Evolutionary conservation across 1,140 invertebrate genomes (phyloP).

Genomic region (Formica selysi): DNA sequence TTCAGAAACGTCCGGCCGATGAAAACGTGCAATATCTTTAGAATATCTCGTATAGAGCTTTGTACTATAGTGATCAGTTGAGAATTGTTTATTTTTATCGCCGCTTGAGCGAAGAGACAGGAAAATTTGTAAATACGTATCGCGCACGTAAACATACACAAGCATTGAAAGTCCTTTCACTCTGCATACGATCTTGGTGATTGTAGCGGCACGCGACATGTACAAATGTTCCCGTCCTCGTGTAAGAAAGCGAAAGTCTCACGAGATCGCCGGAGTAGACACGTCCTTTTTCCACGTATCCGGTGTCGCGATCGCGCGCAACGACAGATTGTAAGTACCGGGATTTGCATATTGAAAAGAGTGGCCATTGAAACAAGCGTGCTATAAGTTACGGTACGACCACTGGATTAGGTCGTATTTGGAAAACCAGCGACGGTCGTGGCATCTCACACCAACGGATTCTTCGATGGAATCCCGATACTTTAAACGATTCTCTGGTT

Average conservation of each 20-base stretch:
- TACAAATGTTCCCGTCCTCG: conserved; percentile 48
- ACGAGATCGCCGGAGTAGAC: not conserved
- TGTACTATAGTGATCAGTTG: not conserved
- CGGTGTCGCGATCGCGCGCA: conserved; percentile 16
- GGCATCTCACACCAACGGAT: not conserved
- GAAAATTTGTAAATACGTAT: conserved; percentile 19
- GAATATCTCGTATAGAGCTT: not conserved
- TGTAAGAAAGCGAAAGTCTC: conserved; percentile 41
- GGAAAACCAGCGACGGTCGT: conserved; percentile 59
- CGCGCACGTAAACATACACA: not conserved
- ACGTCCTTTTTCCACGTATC: conserved; percentile 25
- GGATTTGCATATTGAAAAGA: conserved; percentile 61
- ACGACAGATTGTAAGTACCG: conserved; percentile 59
- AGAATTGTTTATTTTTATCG: not conserved
- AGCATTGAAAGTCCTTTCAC: conserved; percentile 39
- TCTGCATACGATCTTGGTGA: conserved; percentile 32
- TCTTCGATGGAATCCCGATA: not conserved
- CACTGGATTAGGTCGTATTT: conserved; percentile 70
- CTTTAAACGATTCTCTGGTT: not conserved
- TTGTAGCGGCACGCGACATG: conserved; percentile 48
- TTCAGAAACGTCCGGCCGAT: not conserved
- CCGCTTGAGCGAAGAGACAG: not conserved
- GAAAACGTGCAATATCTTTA: not conserved
- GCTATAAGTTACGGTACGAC: conserved; percentile 32
- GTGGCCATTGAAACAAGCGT: conserved; percentile 38